A percentile compares a stretch with the other conserved stretches of the same genome.
phyloP scores from a whole-genome alignment of 2,797 vertebrate species.

The Nyctibius grandis region DNA sequence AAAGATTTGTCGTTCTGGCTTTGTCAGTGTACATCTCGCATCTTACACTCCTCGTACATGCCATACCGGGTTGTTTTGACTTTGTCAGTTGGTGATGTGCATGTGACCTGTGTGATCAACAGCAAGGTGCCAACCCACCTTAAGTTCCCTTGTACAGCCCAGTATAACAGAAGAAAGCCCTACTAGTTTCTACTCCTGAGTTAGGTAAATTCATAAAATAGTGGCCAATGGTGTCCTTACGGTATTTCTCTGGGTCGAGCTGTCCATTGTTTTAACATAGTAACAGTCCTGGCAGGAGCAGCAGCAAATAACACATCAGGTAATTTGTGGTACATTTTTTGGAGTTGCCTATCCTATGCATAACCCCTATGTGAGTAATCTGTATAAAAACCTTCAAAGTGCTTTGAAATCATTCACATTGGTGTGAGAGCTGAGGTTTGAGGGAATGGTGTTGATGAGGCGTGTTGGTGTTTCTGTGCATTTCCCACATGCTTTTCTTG shows the following conservation, averaged over 20 bases:
- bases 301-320: background rate
- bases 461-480: background rate
- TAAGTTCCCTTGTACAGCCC: background rate
- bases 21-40: background rate
- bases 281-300: background rate
- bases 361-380: background rate
- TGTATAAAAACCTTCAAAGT: background rate
- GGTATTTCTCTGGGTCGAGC: background rate
- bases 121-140: background rate
- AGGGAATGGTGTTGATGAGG: background rate
- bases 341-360: background rate
- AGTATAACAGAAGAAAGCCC: background rate
- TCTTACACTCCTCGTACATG: accelerated
- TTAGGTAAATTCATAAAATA: background rate
- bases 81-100: background rate
- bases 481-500: background rate
- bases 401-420: background rate
- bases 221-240: background rate
- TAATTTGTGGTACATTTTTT: background rate
- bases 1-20: background rate
- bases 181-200: background rate
- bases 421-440: background rate
- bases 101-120: background rate
- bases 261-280: background rate
- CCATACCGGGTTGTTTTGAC: background rate